Base-by-base conservation (phyloP, 2,888 invertebrate species). In the Eurois occulta region DNA sequence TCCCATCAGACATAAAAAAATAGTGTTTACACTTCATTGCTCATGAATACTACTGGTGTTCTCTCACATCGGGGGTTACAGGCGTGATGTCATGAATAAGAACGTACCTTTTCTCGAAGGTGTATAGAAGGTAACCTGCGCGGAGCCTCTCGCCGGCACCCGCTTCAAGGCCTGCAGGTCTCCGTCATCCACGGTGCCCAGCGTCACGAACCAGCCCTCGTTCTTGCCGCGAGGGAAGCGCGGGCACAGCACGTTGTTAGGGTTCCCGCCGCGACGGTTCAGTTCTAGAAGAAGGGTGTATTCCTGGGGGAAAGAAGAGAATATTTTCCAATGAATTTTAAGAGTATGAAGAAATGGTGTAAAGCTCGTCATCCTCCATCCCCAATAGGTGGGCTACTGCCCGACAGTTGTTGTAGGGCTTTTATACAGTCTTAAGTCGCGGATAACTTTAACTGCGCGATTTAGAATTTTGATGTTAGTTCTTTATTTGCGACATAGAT, bases 171-270 rank as follows among this genome's bases (percentile, higher is more conserved):
- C 99, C 83, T 98, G 94, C 55, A 99, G 96, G 90, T 99, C 98
- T 41, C 97, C 97, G 1, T 96, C 95, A 73, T 97, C 97, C 38
- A 97, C 94, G 41, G 97, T 97, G 4, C 99, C 99, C 16, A 99
- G 95, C 0, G 99, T 97, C 3, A 99, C 92, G 94, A 99, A 98
- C 99, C 99, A 99, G 76, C 99, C 99, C 93, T 99, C 99, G 91
- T 98, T 99, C 95, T 99, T 99, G 58, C 98, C 98, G 93, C 99
- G 99, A 2, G 99, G 98, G 96, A 99, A 99, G 82, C 98, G 97
- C 0, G 99, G 98, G 80, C 99, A 98, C 81, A 98, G 96, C n/a
- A 98, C 98, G 88, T 97, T 97, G 90, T 96, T 97, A 1, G 96
- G 94, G 72, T 97, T 95, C 55, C 95, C 94, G 68, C 97, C 97